These are phyloP conservation scores for Nycticorax nycticorax DNA, from an alignment of 2,113 vertebrate species.

Conservation along the genomic window DNA sequence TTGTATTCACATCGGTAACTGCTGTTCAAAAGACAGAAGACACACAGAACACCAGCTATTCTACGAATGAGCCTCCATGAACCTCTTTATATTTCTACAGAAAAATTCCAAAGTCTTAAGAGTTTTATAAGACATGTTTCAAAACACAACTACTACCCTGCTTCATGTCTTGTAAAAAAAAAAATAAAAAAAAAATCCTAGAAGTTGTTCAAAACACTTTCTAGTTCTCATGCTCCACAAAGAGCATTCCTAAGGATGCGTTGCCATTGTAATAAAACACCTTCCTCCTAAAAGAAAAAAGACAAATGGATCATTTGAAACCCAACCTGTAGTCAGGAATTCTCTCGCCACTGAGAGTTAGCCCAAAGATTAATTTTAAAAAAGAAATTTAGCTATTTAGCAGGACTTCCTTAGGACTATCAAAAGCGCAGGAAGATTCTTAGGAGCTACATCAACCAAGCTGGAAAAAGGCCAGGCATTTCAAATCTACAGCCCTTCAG, in stretches of 20 bases:
- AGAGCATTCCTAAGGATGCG: not conserved
- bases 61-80: not conserved
- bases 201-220: not conserved
- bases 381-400: not conserved
- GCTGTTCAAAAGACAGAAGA: not conserved
- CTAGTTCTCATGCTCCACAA: not conserved
- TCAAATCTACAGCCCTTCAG: not conserved
- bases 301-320: not conserved
- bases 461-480: not conserved
- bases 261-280: not conserved
- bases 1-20: not conserved
- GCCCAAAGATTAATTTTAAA: not conserved
- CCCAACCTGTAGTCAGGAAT: not conserved
- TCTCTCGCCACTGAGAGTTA: not conserved
- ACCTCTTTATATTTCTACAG: not conserved
- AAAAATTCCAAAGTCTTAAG: not conserved
- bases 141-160: not conserved
- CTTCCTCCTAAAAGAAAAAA: not conserved
- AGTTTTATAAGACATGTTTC: not conserved
- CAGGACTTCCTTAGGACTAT: not conserved
- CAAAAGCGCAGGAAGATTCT: not conserved
- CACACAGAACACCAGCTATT: not conserved
- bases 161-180: not conserved
- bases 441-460: not conserved
- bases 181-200: not conserved